Conservation (phyloP, 2,797 vertebrate species). For the Anomalospiza imberbis region DNA sequence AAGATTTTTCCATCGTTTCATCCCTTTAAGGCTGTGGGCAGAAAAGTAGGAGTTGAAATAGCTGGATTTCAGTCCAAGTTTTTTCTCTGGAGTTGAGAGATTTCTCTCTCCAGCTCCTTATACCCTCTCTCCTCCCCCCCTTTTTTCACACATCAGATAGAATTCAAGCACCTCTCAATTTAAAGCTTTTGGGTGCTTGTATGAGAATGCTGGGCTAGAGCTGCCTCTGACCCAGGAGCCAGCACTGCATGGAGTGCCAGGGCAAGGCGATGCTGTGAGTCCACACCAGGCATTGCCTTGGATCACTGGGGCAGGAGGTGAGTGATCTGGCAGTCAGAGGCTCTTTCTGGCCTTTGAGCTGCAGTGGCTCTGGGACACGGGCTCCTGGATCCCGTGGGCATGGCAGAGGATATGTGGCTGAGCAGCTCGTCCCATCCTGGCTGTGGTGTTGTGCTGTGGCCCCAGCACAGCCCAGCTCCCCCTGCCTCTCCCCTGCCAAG, state of each 20-base stretch:
- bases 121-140: background rate
- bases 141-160: background rate
- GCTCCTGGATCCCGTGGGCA: rapidly evolving
- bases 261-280: background rate
- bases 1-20: background rate
- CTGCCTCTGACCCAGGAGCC: background rate
- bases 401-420: rapidly evolving
- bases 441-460: rapidly evolving
- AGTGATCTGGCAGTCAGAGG: background rate
- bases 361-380: background rate
- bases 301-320: background rate
- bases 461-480: background rate
- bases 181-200: background rate
- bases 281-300: rapidly evolving
- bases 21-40: background rate
- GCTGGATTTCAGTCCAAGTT: background rate
- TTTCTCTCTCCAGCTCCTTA: background rate
- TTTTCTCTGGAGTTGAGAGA: background rate
- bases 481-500: rapidly evolving
- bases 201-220: background rate
- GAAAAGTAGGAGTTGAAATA: conserved; percentile 25
- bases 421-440: rapidly evolving
- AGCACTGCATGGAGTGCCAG: rapidly evolving
- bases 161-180: background rate
- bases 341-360: background rate